Percentiles rank a stretch among this genome's conserved stretches.
Evolutionary conservation across 2,888 invertebrate genomes (phyloP).

Genomic region (Agrotis clavis): DNA sequence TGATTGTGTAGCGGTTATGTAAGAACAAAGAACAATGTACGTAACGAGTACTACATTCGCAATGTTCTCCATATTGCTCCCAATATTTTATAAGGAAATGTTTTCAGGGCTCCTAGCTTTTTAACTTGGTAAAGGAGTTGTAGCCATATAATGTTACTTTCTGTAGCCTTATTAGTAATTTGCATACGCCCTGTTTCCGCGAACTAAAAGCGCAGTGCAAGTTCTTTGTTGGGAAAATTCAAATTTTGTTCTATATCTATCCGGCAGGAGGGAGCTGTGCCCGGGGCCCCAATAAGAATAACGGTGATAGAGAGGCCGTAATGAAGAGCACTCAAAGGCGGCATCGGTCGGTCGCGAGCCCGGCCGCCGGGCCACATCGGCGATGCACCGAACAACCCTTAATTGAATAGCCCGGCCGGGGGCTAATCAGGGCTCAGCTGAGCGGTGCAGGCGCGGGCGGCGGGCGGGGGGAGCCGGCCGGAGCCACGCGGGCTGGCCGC

Average conservation of each 20-base stretch:
- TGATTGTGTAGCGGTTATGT: conserved; percentile 36
- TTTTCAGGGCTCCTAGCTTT: not conserved
- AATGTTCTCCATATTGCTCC: conserved; percentile 4
- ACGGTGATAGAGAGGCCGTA: conserved; percentile 81
- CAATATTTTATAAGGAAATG: not conserved
- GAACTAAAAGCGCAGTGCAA: conserved; percentile 21
- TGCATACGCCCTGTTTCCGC: conserved; percentile 19
- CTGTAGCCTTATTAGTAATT: conserved; percentile 4
- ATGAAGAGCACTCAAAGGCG: conserved; percentile 85
- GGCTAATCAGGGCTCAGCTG: conserved; percentile 91
- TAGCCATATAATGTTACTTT: not conserved
- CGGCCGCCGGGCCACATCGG: conserved; percentile 75
- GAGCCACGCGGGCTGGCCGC: conserved; percentile 92
- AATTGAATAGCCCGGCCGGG: conserved; percentile 90
- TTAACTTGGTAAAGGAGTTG: conserved; percentile 3
- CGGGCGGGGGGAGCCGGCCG: conserved; percentile 75
- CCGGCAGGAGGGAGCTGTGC: conserved; percentile 56
- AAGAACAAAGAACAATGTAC: conserved; percentile 45
- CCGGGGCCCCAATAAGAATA: conserved; percentile 79
- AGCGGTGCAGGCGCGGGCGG: conserved; percentile 81
- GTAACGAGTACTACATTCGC: conserved; percentile 21
- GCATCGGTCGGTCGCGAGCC: conserved; percentile 72
- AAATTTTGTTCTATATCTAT: conserved; percentile 65
- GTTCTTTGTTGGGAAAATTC: conserved; percentile 67
- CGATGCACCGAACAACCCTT: conserved; percentile 88